Percentiles rank a stretch among this genome's conserved stretches.
Evolutionary conservation across 2,113 vertebrate genomes (phyloP).

Genomic region (Empidonax traillii): DNA sequence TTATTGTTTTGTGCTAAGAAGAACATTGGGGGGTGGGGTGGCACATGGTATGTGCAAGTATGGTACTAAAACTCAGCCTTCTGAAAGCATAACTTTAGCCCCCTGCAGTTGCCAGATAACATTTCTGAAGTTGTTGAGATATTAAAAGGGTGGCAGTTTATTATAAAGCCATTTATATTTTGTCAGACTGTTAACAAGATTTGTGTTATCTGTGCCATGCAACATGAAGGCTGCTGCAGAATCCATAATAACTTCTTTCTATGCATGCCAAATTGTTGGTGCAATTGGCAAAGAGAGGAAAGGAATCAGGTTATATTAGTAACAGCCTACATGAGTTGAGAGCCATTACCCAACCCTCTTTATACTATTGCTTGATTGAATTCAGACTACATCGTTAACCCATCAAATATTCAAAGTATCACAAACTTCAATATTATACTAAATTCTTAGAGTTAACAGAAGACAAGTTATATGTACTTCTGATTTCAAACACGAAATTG

Average conservation of each 20-base stretch:
- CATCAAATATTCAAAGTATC: neutral
- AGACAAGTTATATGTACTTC: neutral
- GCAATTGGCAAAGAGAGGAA: neutral
- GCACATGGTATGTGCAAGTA: neutral
- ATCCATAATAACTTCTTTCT: conserved; percentile 40
- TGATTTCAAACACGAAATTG: neutral
- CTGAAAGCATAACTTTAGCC: conserved; percentile 8
- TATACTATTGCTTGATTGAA: conserved; percentile 25
- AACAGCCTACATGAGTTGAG: neutral
- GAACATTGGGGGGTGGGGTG: rapidly evolving
- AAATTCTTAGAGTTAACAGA: neutral
- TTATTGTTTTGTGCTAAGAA: neutral
- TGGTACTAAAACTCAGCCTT: conserved; percentile 13
- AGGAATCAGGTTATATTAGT: neutral
- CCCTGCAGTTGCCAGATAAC: conserved; percentile 53
- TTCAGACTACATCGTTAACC: neutral
- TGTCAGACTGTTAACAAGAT: conserved; percentile 60
- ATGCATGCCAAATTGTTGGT: conserved; percentile 18
- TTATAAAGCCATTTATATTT: conserved; percentile 60
- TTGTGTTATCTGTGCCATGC: conserved; percentile 35
- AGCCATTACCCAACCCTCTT: conserved; percentile 3
- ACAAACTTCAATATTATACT: neutral
- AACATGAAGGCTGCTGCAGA: conserved; percentile 17
- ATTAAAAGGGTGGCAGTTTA: conserved; percentile 44
- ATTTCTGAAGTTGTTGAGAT: conserved; percentile 57